phyloP scores from a whole-genome alignment of 2,888 invertebrate species.

The Andrena hattorfiana region DNA sequence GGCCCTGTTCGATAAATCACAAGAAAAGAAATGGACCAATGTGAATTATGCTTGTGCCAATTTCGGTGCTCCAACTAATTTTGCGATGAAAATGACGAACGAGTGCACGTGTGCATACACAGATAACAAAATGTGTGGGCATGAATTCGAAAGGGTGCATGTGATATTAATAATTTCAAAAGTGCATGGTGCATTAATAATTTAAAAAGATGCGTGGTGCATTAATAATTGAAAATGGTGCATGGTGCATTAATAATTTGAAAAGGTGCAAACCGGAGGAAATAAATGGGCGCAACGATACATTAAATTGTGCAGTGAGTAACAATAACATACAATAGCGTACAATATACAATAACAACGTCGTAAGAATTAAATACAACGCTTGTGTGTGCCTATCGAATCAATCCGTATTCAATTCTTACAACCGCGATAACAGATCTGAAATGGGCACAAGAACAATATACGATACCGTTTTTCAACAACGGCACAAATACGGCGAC shows the following conservation, averaged over 20 bases:
- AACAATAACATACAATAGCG: slow-evolving; percentile 17
- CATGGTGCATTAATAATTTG: slow-evolving; percentile 2
- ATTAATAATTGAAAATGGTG: not conserved
- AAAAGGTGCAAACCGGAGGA: not conserved
- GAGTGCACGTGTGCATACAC: not conserved
- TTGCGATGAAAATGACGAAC: not conserved
- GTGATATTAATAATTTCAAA: not conserved
- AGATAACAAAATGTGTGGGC: not conserved
- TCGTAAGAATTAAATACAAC: slow-evolving; percentile 11
- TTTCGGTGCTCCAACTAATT: slow-evolving; percentile 29
- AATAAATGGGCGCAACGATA: slow-evolving; percentile 18
- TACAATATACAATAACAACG: slow-evolving; percentile 7
- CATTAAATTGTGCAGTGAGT: slow-evolving; percentile 9
- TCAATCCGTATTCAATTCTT: slow-evolving; percentile 1
- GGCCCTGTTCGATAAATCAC: slow-evolving; percentile 61
- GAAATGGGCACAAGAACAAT: slow-evolving; percentile 63
- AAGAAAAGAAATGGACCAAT: slow-evolving; percentile 71
- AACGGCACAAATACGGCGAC: slow-evolving; percentile 38
- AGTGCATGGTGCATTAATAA: slow-evolving; percentile 12
- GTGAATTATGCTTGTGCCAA: slow-evolving; percentile 66
- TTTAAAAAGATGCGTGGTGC: not conserved
- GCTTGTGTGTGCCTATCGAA: not conserved
- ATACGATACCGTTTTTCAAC: slow-evolving; percentile 32
- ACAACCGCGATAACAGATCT: slow-evolving; percentile 6
- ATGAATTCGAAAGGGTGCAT: slow-evolving; percentile 7